Evolutionary conservation across 2,888 invertebrate genomes (phyloP), one percentile per base, ranked within the genome.

Genomic region (Drosophila eohydei): DNA sequence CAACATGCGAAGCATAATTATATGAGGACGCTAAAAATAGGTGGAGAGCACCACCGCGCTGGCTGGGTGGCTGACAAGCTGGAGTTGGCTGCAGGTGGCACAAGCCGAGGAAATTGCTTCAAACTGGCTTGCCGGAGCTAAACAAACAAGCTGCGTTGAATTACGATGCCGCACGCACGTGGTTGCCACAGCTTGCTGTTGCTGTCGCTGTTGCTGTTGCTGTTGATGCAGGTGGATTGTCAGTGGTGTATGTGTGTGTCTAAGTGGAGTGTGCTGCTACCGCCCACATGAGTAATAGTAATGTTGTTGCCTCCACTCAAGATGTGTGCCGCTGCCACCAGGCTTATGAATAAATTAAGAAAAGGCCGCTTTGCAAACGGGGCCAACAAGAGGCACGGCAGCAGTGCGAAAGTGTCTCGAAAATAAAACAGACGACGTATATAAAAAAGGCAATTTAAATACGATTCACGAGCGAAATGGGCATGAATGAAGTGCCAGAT

Each of bases 261-360:
- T 54, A 60, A 71, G 63, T 61, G 48, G 63, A 50, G 71, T 83
- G 78, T 83, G 83, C 69, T 50, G 65, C 65, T 44, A 36, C 67
- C 68, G 50, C 69, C 69, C 74, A 85, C 74, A 84, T 84, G 84
- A 89, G 89, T 85, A 88, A 84, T 84, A 85, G 84, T 85, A 89
- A 84, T 89, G 90, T 85, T 89, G 90, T 85, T 89, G 86, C 86
- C 75, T 55, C 66, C 67, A 69, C 80, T 76, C 64, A 80, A 76
- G 76, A 76, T 80, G 71, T 77, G 76, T 80, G 71, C 69, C 74
- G 50, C 54, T 79, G 71, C 81, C 89, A 89, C 67, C 75, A 74
- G 88, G 88, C 89, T 88, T 90, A 90, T 88, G 88, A 88, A 88
- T 88, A 88, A 89, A 88, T 88, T 88, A 88, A 85, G 81, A 83